Base-by-base conservation (phyloP, 30 jellyfish, hydroid and myxozoan genomes). In the Turritopsis rubra region DNA sequence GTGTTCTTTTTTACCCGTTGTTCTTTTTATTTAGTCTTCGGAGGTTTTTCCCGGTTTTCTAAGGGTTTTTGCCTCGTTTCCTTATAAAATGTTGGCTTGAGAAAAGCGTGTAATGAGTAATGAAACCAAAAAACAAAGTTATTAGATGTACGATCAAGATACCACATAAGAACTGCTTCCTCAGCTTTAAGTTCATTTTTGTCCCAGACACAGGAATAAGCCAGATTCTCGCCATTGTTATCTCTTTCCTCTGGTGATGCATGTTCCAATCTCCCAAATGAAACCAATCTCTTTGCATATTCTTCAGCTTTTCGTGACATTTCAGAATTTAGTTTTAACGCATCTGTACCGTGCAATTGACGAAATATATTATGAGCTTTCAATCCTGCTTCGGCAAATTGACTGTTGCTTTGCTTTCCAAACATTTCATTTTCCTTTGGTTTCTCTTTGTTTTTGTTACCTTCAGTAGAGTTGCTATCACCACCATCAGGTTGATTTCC, bases 301-400 rank as follows among this genome's bases (percentile, higher is more conserved):
- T 83, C 95, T 29, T 88, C 95, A 4, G 99, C 99, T 52, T 70
- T 90, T 66, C 82, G 77, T 5, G 94, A 71, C 96, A 93, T 85
- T 60, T 78, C 81, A 21, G 68, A 90, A 86, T 93, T 91, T 1
- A 93, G 87, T 21, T 53, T 75, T 88, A 93, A 53, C 8, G 75
- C 89, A 1, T 95, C 91, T 0, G 91, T 85, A 16, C 95, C 96
- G 79, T 93, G 99, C 20, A 85, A 70, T 80, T 85, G 86, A 26
- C 99, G 94, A 65, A 88, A 93, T 72, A 79, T 85, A 70, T 93
- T 93, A 78, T 93, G 99, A 0, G 96, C 97, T 76, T 85, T 70
- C 65, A 88, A 72, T 1, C 95, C 98, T 8, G 82, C 79, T 27
- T 77, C 73, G 17, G 91, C 87, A 72, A 87, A 87, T 18, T 68